Conservation (phyloP, 2,797 vertebrate species). For the Karalla daura region DNA sequence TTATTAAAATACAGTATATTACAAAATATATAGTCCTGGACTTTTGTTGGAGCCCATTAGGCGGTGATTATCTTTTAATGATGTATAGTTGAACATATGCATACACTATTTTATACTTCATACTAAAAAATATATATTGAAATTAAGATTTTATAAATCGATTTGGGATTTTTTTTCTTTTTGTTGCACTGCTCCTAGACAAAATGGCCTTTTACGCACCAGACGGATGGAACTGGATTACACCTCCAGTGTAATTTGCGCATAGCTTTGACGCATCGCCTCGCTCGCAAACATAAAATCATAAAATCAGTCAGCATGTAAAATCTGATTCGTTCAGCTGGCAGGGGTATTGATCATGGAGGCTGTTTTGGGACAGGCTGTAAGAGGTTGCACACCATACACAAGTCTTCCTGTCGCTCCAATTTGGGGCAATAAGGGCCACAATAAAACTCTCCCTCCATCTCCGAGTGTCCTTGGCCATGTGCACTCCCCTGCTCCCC, state of each 20-base stretch:
- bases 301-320: background rate
- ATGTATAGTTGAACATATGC: too few species aligned
- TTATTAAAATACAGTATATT: background rate
- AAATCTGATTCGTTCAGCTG: slow-evolving; percentile 8
- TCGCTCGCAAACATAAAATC: background rate
- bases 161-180: background rate
- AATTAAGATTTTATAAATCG: background rate
- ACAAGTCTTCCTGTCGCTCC: slow-evolving; percentile 64
- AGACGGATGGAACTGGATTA: background rate
- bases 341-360: slow-evolving; percentile 34
- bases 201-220: slow-evolving; percentile 33
- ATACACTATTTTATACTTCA: background rate
- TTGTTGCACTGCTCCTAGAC: background rate
- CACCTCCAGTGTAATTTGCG: background rate
- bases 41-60: background rate
- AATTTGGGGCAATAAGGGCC: slow-evolving; percentile 77
- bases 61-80: background rate
- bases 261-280: background rate
- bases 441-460: slow-evolving; percentile 80
- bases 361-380: background rate
- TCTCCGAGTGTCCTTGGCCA: slow-evolving; percentile 78
- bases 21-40: background rate
- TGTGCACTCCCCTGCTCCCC: slow-evolving; percentile 66
- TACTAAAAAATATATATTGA: background rate
- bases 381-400: slow-evolving; percentile 39